phyloP scores from a whole-genome alignment of 2,888 invertebrate species.

The Ephialtes manifestator region DNA sequence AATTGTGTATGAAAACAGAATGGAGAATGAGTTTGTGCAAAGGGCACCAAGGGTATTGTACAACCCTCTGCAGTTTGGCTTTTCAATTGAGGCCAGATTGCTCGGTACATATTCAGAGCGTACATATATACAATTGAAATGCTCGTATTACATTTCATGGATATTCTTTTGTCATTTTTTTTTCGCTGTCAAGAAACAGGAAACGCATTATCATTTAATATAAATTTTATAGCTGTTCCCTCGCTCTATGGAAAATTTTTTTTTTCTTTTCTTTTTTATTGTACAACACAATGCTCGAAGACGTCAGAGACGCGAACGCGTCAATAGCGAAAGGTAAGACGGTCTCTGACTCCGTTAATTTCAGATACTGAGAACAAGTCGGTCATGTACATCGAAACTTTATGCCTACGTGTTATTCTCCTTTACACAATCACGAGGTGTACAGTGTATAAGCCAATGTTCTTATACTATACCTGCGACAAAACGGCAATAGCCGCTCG shows the following conservation, averaged over 20 bases:
- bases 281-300: constrained; percentile 13
- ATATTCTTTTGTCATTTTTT: constrained; percentile 3
- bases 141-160: neutral
- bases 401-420: neutral
- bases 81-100: constrained; percentile 3
- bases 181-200: neutral
- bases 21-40: neutral
- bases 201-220: neutral
- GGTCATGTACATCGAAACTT: neutral
- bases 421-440: constrained; percentile 2
- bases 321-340: constrained; percentile 19
- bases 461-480: constrained; percentile 28
- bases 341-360: constrained; percentile 47
- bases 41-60: neutral
- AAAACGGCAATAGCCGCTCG: constrained; percentile 42
- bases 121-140: neutral
- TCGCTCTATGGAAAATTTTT: neutral
- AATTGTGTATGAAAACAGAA: constrained; percentile 1
- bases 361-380: constrained; percentile 28
- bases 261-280: neutral
- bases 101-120: neutral
- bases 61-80: neutral
- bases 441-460: constrained; percentile 23
- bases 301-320: constrained; percentile 1
- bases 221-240: neutral